These are phyloP conservation scores for Salarias fasciatus DNA, from an alignment of 2,797 vertebrate genomes.

Conservation along the genomic window DNA sequence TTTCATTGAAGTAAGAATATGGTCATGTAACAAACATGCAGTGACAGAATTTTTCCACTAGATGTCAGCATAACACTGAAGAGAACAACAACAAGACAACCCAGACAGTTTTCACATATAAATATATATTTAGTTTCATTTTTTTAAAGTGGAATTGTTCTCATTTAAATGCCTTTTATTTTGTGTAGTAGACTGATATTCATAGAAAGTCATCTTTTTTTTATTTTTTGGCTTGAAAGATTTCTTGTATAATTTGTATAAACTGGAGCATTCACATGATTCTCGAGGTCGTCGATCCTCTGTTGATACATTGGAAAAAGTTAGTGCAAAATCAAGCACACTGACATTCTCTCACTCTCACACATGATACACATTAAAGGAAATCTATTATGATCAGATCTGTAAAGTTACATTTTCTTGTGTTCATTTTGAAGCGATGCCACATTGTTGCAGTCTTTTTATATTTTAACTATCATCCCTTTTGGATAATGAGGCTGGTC, in stretches of 20 bases:
- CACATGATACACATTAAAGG: constrained; percentile 37
- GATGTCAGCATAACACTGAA: constrained; percentile 38
- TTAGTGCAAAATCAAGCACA: constrained; percentile 58
- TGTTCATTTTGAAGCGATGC: too few relatives aligned
- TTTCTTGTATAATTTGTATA: constrained; percentile 43
- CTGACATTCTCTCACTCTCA: constrained; percentile 14
- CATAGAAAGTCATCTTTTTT: constrained; percentile 27
- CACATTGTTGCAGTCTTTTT: too few relatives aligned
- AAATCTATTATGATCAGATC: too few relatives aligned
- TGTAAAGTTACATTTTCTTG: too few relatives aligned
- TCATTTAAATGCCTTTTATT: constrained; percentile 39
- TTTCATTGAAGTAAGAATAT: too few relatives aligned
- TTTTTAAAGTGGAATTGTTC: constrained; percentile 25
- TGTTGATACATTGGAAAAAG: constrained; percentile 50
- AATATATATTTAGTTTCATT: constrained; percentile 75
- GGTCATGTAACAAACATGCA: background rate
- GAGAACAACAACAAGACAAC: background rate
- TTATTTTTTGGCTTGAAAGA: constrained; percentile 40
- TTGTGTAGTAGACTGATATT: constrained; percentile 21
- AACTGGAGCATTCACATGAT: constrained; percentile 56
- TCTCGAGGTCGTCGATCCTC: constrained; percentile 17
- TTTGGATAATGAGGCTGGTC: too few relatives aligned
- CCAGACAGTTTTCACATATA: constrained; percentile 59
- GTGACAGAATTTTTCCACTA: constrained; percentile 39
- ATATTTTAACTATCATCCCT: too few relatives aligned